Percentiles rank a stretch among this genome's conserved stretches.
These are phyloP conservation scores for Ramphastos sulfuratus DNA, from an alignment of 2,113 vertebrate species.

Conservation along the genomic window DNA sequence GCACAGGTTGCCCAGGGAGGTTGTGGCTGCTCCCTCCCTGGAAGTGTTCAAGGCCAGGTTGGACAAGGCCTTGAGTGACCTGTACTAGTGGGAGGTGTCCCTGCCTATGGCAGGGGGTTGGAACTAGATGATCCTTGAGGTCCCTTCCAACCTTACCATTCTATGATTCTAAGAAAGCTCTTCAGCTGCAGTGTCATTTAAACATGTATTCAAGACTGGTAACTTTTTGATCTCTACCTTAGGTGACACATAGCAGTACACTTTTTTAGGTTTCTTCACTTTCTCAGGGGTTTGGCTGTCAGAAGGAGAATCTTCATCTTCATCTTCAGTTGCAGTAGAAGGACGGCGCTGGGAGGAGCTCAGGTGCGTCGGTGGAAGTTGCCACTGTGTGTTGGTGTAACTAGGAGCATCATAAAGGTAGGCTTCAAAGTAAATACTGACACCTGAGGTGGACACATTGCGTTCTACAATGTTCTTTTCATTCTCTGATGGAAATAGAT, in stretches of 20 bases:
- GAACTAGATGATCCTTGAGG: too few relatives aligned
- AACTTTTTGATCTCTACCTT: constrained; percentile 80
- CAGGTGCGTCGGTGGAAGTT: constrained; percentile 84
- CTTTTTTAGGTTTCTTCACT: constrained; percentile 99
- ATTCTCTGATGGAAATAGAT: constrained; percentile 79
- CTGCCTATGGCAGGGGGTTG: too few relatives aligned
- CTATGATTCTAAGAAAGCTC: neutral
- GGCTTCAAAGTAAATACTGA: constrained; percentile 96
- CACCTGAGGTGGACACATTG: constrained; percentile 95
- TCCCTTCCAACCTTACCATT: too few relatives aligned
- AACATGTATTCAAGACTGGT: neutral
- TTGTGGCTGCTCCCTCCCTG: too few relatives aligned
- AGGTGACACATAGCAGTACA: constrained; percentile 98
- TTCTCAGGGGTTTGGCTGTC: constrained; percentile 89
- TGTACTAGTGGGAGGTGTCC: too few relatives aligned
- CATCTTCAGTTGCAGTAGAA: constrained; percentile 89
- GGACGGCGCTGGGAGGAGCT: constrained; percentile 87
- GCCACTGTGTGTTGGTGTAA: constrained; percentile 88
- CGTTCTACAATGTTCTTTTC: constrained; percentile 95
- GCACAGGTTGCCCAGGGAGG: too few relatives aligned
- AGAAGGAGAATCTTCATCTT: constrained; percentile 88
- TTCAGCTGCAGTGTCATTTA: neutral
- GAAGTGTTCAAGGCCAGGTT: too few relatives aligned
- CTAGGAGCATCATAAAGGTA: constrained; percentile 92
- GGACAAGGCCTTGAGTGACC: too few relatives aligned